Evolutionary conservation across 2,888 invertebrate species (phyloP).

Genomic region (Neria commutata): DNA sequence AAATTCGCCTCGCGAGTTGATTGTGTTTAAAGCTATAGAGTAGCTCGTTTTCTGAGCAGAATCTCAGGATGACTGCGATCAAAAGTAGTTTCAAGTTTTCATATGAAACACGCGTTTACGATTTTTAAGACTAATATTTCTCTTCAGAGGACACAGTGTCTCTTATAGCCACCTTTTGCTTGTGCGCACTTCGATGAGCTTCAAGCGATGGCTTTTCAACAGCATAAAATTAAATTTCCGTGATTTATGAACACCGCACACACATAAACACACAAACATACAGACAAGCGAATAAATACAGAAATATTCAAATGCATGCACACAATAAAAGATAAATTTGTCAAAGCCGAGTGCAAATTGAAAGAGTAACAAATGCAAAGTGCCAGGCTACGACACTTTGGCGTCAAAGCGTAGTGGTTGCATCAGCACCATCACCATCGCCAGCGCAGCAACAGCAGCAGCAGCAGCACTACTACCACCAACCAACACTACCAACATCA

Average conservation of each 20-base stretch:
- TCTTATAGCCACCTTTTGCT: too few species aligned
- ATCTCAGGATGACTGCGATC: not conserved
- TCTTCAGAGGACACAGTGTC: too few species aligned
- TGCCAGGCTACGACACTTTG: not conserved
- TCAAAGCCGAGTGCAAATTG: not conserved
- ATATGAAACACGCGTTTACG: too few species aligned
- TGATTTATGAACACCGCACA: constrained; percentile 29
- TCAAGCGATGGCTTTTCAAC: not conserved
- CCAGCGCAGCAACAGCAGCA: not conserved
- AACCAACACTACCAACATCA: not conserved
- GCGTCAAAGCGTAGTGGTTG: not conserved
- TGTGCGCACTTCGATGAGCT: too few species aligned
- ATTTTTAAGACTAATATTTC: too few species aligned
- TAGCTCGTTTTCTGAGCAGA: too few species aligned
- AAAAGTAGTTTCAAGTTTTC: too few species aligned
- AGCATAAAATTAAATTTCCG: constrained; percentile 29
- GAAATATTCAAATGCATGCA: not conserved
- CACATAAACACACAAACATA: not conserved
- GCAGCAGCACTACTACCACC: not conserved
- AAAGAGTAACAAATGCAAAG: constrained; percentile 7
- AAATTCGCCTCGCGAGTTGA: too few species aligned
- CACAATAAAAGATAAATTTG: not conserved
- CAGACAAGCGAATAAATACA: not conserved
- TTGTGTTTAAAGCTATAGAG: too few species aligned
- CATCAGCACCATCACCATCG: not conserved